These are phyloP conservation scores for Babylonia areolata DNA, from an alignment of 1,140 invertebrate genomes.

Conservation along the genomic window DNA sequence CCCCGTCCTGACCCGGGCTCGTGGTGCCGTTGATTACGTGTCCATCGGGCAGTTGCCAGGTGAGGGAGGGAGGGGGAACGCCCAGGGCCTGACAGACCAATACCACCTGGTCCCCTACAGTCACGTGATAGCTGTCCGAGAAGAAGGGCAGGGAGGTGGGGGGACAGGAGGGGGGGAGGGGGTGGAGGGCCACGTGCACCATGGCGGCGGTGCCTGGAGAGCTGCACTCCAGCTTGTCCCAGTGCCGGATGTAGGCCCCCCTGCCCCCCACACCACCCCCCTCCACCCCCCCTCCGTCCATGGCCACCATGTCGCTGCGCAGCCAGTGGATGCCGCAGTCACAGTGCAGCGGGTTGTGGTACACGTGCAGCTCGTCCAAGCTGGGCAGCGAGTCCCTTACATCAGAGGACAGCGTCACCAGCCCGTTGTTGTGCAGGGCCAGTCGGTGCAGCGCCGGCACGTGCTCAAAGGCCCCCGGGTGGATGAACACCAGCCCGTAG, in stretches of 20 bases:
- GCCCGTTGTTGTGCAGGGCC: slow-evolving; percentile 74
- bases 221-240: slow-evolving; percentile 59
- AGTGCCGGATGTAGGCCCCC: slow-evolving; percentile 70
- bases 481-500: slow-evolving; percentile 72
- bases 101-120: slow-evolving; percentile 70
- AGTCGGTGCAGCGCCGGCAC: slow-evolving; percentile 69
- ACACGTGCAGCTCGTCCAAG: slow-evolving; percentile 70
- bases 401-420: slow-evolving; percentile 66
- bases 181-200: slow-evolving; percentile 59
- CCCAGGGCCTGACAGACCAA: slow-evolving; percentile 77
- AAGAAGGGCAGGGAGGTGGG: neutral
- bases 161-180: slow-evolving; percentile 37
- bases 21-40: slow-evolving; percentile 60
- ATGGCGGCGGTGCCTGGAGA: slow-evolving; percentile 56
- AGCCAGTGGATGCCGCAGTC: slow-evolving; percentile 78
- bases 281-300: neutral
- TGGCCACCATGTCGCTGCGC: neutral
- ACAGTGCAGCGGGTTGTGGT: slow-evolving; percentile 76
- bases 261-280: slow-evolving; percentile 26
- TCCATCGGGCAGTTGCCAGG: slow-evolving; percentile 76
- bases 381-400: slow-evolving; percentile 62
- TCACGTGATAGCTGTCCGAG: neutral
- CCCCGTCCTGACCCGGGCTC: too few relatives aligned
- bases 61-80: slow-evolving; percentile 71
- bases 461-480: slow-evolving; percentile 72